A percentile compares a stretch with the other conserved stretches of the same genome.
Evolutionary conservation across 2,113 vertebrate genomes (phyloP).

Genomic region (Rana temporaria): DNA sequence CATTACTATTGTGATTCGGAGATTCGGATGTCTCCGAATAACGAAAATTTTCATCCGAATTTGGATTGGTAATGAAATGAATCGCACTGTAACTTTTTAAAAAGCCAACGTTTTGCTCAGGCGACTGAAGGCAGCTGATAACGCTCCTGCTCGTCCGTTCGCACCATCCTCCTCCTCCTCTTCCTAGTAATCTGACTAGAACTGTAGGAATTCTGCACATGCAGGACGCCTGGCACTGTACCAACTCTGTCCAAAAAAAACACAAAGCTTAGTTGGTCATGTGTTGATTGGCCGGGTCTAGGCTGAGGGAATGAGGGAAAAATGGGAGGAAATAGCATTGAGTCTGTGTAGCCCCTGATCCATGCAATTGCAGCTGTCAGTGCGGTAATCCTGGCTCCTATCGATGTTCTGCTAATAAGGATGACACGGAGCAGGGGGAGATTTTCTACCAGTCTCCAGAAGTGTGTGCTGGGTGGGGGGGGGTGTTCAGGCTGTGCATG

Average conservation of each 20-base stretch:
- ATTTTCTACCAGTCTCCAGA: no score
- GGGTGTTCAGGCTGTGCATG: no score
- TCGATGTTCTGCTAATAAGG: neutral
- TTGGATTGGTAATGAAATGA: no score
- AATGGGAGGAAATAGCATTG: neutral
- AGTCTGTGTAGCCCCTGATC: neutral
- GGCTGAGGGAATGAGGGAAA: neutral
- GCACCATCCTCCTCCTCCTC: neutral
- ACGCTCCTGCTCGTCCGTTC: no score
- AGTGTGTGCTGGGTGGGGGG: no score
- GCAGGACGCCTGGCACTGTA: slow-evolving; percentile 7
- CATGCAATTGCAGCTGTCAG: neutral
- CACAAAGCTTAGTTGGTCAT: slow-evolving; percentile 7
- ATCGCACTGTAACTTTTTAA: no score
- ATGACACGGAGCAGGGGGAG: neutral
- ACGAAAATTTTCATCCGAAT: no score
- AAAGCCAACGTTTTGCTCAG: no score
- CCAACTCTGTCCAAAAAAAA: slow-evolving; percentile 23
- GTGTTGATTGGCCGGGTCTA: neutral
- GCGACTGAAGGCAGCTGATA: no score
- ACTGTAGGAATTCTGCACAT: slow-evolving; percentile 13
- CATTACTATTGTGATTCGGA: no score
- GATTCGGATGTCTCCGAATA: no score
- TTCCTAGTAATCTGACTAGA: slow-evolving; percentile 5
- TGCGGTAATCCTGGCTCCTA: neutral